Base-by-base conservation (phyloP, 2,888 invertebrate genomes). In the Abrostola triplasia region DNA sequence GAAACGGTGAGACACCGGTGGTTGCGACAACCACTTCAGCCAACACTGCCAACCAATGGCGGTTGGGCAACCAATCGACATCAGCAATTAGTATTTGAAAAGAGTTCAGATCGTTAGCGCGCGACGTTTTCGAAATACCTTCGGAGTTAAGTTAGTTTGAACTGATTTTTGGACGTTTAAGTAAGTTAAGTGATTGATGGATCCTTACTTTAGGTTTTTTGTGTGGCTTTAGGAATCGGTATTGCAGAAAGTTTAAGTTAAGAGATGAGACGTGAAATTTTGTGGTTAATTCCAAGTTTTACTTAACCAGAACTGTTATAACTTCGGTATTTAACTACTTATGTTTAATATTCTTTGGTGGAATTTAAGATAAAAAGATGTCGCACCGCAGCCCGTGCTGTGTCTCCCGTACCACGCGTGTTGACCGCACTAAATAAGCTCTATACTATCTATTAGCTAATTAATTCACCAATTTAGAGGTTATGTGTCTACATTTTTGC, bases 81-180 rank as follows among this genome's bases (percentile, higher is more conserved):
- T 87, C 88, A 88, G 85, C 85, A 77, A 73, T 79, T 80, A 77
- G 73, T 69, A 67, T 74, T 81, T 81, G 78, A 80, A 84, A 83
- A 83, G 85, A 82, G 67, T 84, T 80, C 76, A 76, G 71, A 77
- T 79, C 81, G 84, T 81, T 85, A 86, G 81, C 76, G 69, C 79
- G 81, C 61, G 71, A 78, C 73, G 59, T 77, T 82, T 75, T 58
- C 71, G 79, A 74, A 81, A 79, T 53, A 51, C 35, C 36, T 24
- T 24, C 24, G 24, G 24, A 24, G 24, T 61, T 60, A 37, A 72
- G 48, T 56, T 13, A 57, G 51, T 41, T 74, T 38, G 72, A 38
- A 72, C 63, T 37, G 64, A 69, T 74, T 77, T 72, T 54, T 41
- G 52, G 44, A 36, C 59, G 53, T 57, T 69, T 60, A 72, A 48